These are phyloP conservation scores for Lethocerus indicus DNA, from an alignment of 1,140 invertebrate species.

Conservation along the genomic window DNA sequence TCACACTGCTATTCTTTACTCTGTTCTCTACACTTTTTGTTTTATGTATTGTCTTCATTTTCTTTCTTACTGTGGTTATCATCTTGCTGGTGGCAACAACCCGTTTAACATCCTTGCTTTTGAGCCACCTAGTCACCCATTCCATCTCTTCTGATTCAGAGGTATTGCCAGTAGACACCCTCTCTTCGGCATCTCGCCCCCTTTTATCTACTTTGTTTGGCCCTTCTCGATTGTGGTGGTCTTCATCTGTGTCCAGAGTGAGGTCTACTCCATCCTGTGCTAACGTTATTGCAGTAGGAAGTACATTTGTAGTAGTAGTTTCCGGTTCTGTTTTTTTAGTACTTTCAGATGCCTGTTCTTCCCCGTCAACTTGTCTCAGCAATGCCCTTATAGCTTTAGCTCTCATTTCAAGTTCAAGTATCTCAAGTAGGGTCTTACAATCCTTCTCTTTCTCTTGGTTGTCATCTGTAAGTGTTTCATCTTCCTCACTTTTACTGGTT, in stretches of 20 bases:
- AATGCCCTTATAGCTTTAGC: constrained; percentile 32
- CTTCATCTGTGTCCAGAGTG: no score
- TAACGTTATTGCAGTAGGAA: no score
- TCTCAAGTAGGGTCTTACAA: constrained; percentile 31
- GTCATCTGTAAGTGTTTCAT: no score
- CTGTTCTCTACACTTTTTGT: no score
- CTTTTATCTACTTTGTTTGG: no score
- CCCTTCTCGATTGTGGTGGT: no score
- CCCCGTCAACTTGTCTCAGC: constrained; percentile 5
- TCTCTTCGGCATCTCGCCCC: constrained; percentile 3
- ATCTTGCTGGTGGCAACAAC: constrained; percentile 19
- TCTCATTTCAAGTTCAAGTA: constrained; percentile 34
- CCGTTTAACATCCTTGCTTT: constrained; percentile 19
- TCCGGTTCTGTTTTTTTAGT: background rate
- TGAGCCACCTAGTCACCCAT: constrained; percentile 18
- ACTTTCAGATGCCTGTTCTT: background rate
- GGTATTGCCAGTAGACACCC: background rate
- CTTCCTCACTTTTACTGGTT: no score
- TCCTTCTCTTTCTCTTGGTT: constrained; percentile 22
- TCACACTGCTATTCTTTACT: no score
- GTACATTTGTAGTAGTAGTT: no score
- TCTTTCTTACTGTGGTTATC: constrained; percentile 18
- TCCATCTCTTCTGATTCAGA: background rate
- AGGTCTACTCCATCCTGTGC: no score
- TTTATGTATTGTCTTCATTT: constrained; percentile 12